phyloP scores from a whole-genome alignment of 2,888 invertebrate species.

The Bruchidius siliquastri region DNA sequence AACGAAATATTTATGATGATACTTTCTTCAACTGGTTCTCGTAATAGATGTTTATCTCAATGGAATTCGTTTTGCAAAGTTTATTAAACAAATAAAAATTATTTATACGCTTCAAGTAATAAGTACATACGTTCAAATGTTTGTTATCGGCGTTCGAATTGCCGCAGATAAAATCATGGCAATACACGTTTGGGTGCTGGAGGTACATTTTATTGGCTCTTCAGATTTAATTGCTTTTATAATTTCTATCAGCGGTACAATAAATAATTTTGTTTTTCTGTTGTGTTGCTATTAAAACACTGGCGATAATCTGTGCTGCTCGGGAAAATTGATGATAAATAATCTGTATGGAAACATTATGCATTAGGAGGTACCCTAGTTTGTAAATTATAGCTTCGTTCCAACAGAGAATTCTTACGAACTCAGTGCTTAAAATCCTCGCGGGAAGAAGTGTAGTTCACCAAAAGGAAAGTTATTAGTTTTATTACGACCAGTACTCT shows the following conservation, averaged over 20 bases:
- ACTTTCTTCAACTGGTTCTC: not conserved
- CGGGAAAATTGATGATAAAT: no score
- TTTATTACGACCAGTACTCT: no score
- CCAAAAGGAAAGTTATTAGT: no score
- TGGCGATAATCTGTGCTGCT: no score
- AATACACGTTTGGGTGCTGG: not conserved
- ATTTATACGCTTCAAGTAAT: not conserved
- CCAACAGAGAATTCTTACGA: no score
- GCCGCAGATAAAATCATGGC: not conserved
- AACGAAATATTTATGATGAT: not conserved
- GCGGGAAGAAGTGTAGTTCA: no score
- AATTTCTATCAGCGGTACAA: not conserved
- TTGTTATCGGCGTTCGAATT: not conserved
- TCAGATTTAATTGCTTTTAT: not conserved
- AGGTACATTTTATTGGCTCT: not conserved
- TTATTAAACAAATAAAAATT: not conserved
- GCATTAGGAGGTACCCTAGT: no score
- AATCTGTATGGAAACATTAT: no score
- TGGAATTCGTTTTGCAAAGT: not conserved
- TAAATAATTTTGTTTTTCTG: not conserved
- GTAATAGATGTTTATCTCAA: not conserved
- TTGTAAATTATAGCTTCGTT: no score
- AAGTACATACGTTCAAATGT: not conserved
- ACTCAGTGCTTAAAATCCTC: no score
- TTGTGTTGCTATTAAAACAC: not conserved